These are phyloP conservation scores for Eospalax fontanierii DNA, from an alignment of 2,797 vertebrate genomes.

Conservation along the genomic window DNA sequence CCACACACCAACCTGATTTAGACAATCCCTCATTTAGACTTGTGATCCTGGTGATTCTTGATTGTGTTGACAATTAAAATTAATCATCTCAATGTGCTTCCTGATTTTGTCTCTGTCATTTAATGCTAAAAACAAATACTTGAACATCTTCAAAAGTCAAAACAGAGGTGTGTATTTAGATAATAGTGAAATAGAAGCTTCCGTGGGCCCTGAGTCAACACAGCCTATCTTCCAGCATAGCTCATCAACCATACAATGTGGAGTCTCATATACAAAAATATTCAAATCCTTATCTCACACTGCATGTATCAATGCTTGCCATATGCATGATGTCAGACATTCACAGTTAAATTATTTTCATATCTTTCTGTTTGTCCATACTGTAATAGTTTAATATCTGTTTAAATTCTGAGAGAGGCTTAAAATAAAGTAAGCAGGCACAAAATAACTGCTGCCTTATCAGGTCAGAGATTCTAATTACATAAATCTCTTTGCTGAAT, in stretches of 20 bases:
- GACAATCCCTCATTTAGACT: not conserved
- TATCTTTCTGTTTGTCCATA: not conserved
- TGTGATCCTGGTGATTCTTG: not conserved
- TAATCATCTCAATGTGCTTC: not conserved
- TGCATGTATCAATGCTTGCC: not conserved
- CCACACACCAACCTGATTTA: too few relatives aligned
- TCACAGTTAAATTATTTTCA: not conserved
- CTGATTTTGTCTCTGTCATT: not conserved
- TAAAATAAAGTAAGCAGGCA: slow-evolving; percentile 67
- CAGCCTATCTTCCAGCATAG: not conserved
- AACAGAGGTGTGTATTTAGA: not conserved
- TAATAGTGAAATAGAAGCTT: not conserved
- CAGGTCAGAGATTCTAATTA: slow-evolving; percentile 71
- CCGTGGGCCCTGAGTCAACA: not conserved
- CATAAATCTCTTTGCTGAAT: slow-evolving; percentile 75
- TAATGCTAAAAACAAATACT: not conserved
- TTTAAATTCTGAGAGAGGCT: not conserved
- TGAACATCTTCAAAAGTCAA: not conserved
- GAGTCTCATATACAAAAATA: not conserved
- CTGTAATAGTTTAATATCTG: not conserved
- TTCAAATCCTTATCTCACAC: not conserved
- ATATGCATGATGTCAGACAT: not conserved
- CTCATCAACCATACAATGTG: not conserved
- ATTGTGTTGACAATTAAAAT: not conserved
- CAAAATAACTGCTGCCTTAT: slow-evolving; percentile 70